Evolutionary conservation across 2,113 vertebrate species (phyloP), one percentile per base, ranked within the genome.

Genomic region (Rhagologus leucostigma): DNA sequence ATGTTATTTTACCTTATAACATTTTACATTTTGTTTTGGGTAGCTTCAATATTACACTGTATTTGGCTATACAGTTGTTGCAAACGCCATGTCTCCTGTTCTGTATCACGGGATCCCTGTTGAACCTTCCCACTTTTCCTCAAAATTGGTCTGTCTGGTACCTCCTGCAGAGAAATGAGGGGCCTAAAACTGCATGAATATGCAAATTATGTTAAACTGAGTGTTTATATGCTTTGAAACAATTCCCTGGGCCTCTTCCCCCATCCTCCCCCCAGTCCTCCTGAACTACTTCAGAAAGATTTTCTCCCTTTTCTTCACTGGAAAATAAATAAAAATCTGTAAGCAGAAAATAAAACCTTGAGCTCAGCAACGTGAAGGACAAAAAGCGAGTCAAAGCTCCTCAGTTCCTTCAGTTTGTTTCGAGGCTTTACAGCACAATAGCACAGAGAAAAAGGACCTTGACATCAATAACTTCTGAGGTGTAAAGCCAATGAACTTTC

Each of bases 81-180:
- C 30, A 70, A 59, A 65, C 52, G 14, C 16, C 11, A 29, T 62
- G 16, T 19, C 6, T 87, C 15, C 12, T 44, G 9, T 68, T 69
- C n/a, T 71, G 6, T 79, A 7, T 68, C 16, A 60, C 0, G 0
- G 8, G 16, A 59, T 50, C 30, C 23, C 21, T 63, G 39, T 53
- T 79, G 33, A 86, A 64, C 5, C 12, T 37, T 18, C 4, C 6
- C 1, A 44, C 6, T 81, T 81, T 81, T 87, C n/a, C 18, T 84
- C 55, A 47, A 44, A 56, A 14, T 7, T 60, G 1, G 0, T 15
- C 49, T 76, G 27, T 52, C 32, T 82, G 30, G 16, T 83, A 56
- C 10, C 11, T 64, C 29, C 46, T 76, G 18, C 21, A 73, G 47
- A 63, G 52, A 67, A 79, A 27, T 26, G 3, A 90, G 18, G 19